Conservation (phyloP, 1,140 invertebrate species). For the Zaprionus taronus region DNA sequence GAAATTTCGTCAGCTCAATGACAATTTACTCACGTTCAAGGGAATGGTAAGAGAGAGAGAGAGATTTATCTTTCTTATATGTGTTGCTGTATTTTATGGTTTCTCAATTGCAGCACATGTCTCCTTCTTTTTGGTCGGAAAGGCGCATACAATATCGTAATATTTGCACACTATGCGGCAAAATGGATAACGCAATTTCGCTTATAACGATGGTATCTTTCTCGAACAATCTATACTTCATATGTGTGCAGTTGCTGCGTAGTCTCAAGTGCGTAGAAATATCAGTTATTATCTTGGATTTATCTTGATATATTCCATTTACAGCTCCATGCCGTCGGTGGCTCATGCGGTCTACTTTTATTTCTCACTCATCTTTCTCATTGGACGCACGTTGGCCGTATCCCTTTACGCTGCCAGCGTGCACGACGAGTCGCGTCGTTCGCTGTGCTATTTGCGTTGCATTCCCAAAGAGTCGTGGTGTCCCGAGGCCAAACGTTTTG, state of each 20-base stretch:
- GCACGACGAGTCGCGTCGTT: slow-evolving; percentile 87
- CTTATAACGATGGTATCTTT: slow-evolving; percentile 81
- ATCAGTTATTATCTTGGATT: not conserved
- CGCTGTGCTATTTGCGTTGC: slow-evolving; percentile 86
- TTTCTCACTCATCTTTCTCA: slow-evolving; percentile 87
- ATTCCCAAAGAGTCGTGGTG: slow-evolving; percentile 86
- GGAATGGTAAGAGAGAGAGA: slow-evolving; percentile 61
- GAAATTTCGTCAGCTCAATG: slow-evolving; percentile 75
- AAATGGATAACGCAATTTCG: slow-evolving; percentile 78
- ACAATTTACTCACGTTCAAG: slow-evolving; percentile 75
- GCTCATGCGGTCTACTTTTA: slow-evolving; percentile 86
- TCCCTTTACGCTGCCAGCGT: slow-evolving; percentile 87
- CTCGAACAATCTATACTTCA: slow-evolving; percentile 83
- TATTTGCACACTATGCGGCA: slow-evolving; percentile 72
- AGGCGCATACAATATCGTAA: slow-evolving; percentile 78
- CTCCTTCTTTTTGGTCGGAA: slow-evolving; percentile 68
- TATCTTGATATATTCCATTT: not conserved
- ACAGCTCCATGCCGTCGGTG: slow-evolving; percentile 78
- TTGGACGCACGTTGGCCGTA: slow-evolving; percentile 86
- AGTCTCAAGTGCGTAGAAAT: slow-evolving; percentile 69
- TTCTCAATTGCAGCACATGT: slow-evolving; percentile 60
- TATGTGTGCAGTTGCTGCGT: slow-evolving; percentile 77
- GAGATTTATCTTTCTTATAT: slow-evolving; percentile 66
- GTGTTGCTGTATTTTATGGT: not conserved
- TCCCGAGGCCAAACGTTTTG: slow-evolving; percentile 87